Base-by-base conservation (phyloP, 2,797 vertebrate species). In the Aratinga solstitialis region DNA sequence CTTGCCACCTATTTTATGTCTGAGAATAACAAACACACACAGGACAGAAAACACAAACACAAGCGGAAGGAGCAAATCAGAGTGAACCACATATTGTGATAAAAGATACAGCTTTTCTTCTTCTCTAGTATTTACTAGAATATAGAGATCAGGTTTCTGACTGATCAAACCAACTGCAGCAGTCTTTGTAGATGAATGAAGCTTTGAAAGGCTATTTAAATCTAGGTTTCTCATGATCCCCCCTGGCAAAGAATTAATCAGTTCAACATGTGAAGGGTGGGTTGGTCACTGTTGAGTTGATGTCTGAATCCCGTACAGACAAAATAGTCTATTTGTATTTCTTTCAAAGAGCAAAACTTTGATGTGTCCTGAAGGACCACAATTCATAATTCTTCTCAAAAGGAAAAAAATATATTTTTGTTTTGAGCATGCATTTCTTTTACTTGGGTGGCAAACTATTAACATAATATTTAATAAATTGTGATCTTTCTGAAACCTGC, bases 161-260 rank as follows among this genome's bases (percentile, higher is more conserved):
- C 43, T 68, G 74, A 76, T 42, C 61, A 87, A 90, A 92, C 40
- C n/a, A 92, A 83, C 68, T 62, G 47, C 65, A 83, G 29, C 27
- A 84, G 58, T 9, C 77, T 67, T 81, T 91, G 36, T 50, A 94
- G 67, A 86, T 2, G 11, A 93, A 77, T 36, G 14, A 58, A 19
- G 1, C 32, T 92, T 87, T 66, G 59, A 94, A 88, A 92, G 51
- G 26, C 32, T 7, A 8, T 86, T 97, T 91, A 91, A 91, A 94
- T 68, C 11, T 77, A 83, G 63, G 58, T 73, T 95, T 89, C 59
- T 96, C 38, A 59, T 69, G 72, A 87, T 93, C 16, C 38, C 29
- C 90, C 32, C 61, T 88, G 74, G 89, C 63, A 94, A 96, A 95
- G 63, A 87, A 95, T 94, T 96, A 94, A 93, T 95, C 91, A 95